A percentile compares a stretch with the other conserved stretches of the same genome.
phyloP scores from a whole-genome alignment of 1,140 invertebrate genomes.

The Bombus picipes region DNA sequence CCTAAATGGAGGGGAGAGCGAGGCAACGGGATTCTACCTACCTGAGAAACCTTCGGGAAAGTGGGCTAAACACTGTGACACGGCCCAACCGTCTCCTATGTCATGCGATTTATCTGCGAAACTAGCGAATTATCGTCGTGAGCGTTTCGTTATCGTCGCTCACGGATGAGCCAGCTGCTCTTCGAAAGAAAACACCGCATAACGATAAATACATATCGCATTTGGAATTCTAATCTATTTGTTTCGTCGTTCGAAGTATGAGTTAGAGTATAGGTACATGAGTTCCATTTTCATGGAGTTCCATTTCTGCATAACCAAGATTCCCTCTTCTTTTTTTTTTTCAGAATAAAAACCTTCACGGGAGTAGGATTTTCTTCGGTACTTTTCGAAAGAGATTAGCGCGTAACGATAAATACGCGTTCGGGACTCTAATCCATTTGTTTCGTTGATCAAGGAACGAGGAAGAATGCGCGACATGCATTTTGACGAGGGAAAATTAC shows the following conservation, averaged over 20 bases:
- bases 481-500: neutral
- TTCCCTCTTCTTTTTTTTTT: neutral
- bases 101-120: constrained; percentile 46
- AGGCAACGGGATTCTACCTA: constrained; percentile 55
- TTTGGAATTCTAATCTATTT: neutral
- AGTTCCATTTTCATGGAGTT: neutral
- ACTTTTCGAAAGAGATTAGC: no score
- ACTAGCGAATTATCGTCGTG: constrained; percentile 23
- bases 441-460: neutral
- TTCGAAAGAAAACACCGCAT: neutral
- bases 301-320: accelerated
- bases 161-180: neutral
- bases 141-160: neutral
- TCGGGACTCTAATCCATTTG: neutral
- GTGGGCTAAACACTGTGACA: constrained; percentile 55
- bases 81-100: constrained; percentile 38
- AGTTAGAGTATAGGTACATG: neutral
- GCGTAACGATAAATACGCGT: neutral
- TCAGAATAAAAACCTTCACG: no score
- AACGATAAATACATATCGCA: neutral
- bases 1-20: constrained; percentile 19
- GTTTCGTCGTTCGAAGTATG: neutral
- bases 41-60: constrained; percentile 67
- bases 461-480: neutral
- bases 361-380: no score